phyloP scores from a whole-genome alignment of 1,140 invertebrate species.

The Aphaenogaster rudis region DNA sequence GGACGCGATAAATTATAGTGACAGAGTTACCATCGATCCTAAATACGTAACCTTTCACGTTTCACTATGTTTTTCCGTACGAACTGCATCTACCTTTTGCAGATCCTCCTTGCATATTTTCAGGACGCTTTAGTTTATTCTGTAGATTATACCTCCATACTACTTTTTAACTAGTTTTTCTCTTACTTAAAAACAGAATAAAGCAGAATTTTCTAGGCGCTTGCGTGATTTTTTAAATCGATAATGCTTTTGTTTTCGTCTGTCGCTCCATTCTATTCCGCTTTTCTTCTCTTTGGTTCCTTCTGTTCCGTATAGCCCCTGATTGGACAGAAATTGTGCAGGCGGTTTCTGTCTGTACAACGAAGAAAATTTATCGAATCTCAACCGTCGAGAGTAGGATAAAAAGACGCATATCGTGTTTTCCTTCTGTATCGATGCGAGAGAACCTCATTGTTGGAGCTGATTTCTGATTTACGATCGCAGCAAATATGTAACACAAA shows the following conservation, averaged over 20 bases:
- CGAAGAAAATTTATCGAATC: constrained; percentile 80
- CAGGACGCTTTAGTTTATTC: constrained; percentile 19
- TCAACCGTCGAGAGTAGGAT: constrained; percentile 47
- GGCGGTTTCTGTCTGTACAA: constrained; percentile 34
- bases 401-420: constrained; percentile 64
- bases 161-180: not conserved
- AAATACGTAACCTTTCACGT: constrained; percentile 76
- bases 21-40: constrained; percentile 74
- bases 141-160: constrained; percentile 21
- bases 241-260: constrained; percentile 74
- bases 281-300: constrained; percentile 1
- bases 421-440: constrained; percentile 40
- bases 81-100: constrained; percentile 38
- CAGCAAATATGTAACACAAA: constrained; percentile 3
- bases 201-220: constrained; percentile 69
- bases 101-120: constrained; percentile 41
- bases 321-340: constrained; percentile 59
- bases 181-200: constrained; percentile 54
- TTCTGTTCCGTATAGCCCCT: constrained; percentile 29
- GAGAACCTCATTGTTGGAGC: constrained; percentile 45
- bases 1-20: constrained; percentile 79
- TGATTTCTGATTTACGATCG: constrained; percentile 60
- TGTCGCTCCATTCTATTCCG: constrained; percentile 15
- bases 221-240: constrained; percentile 74
- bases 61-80: constrained; percentile 67